Base-by-base conservation (phyloP, 2,888 invertebrate genomes). In the Polylopha cassiicola region DNA sequence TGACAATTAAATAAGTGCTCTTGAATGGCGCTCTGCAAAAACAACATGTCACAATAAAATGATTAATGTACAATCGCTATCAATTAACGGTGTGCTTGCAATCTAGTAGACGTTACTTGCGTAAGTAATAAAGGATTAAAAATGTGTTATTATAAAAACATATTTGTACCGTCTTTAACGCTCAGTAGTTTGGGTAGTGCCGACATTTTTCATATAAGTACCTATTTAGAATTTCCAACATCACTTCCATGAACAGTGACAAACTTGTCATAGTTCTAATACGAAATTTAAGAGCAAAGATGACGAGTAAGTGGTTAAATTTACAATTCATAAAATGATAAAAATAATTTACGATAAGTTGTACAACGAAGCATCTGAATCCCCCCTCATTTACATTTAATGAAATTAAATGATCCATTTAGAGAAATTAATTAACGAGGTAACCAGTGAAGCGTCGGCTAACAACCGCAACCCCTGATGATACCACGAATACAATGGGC, bases 381-480 rank as follows among this genome's bases (percentile, higher is more conserved):
- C 73, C 74, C 81, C 79, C 75, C 74, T 78, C 68, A 82, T 84
- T 85, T 84, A 75, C 75, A 85, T 82, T 82, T 79, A 79, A 82
- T 85, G 67, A 84, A 84, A 85, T 84, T 85, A 84, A 84, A 85
- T 85, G 84, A 85, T 81, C 71, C 85, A 81, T 84, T 84, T 81
- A 79, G 58, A 75, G 73, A 82, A 79, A 84, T 80, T 85, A 85
- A 85, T 84, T 85, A 85, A 84, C 66, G 73, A 79, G 72, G 68
- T 72, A 74, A 58, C 68, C 85, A 79, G 73, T 81, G 82, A 71
- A 76, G 73, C 85, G 82, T 65, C 63, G 65, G 70, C 63, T 68
- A 64, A 64, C 67, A 65, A 63, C 69, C 68, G 65, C 70, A 60
- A 53, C 66, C 61, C 65, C 53, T 41, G 52, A 38, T 44, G 39